Evolutionary conservation across 2,113 vertebrate genomes (phyloP).

Genomic region (Corythornis vintsioides): DNA sequence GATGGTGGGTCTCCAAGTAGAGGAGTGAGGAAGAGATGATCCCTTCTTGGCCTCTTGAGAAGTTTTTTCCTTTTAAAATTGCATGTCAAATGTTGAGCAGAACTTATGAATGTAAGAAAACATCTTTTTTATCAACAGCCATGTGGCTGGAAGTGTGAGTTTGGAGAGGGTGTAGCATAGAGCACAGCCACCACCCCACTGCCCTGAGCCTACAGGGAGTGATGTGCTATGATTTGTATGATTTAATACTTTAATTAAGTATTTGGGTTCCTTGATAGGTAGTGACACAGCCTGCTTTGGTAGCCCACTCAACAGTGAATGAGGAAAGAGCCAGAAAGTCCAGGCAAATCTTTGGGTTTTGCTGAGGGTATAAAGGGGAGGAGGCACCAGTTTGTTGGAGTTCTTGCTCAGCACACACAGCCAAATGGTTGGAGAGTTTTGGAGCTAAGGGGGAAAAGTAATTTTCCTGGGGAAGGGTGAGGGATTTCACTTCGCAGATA

Average conservation of each 20-base stretch:
- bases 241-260: too few species aligned
- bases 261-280: background rate
- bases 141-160: background rate
- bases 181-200: too few species aligned
- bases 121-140: background rate
- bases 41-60: background rate
- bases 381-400: background rate
- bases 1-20: background rate
- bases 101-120: background rate
- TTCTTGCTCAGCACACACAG: background rate
- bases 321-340: background rate
- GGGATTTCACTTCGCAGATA: constrained; percentile 7
- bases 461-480: background rate
- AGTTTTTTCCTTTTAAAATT: background rate
- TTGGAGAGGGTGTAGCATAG: background rate
- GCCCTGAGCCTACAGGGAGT: background rate
- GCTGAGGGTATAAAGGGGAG: background rate
- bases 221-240: too few species aligned
- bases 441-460: background rate
- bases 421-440: background rate
- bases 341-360: background rate
- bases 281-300: background rate
- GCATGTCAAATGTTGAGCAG: background rate
- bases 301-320: background rate
- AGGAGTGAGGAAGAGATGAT: background rate